These are phyloP conservation scores for Lerema accius DNA, from an alignment of 1,140 invertebrate species.

Conservation along the genomic window DNA sequence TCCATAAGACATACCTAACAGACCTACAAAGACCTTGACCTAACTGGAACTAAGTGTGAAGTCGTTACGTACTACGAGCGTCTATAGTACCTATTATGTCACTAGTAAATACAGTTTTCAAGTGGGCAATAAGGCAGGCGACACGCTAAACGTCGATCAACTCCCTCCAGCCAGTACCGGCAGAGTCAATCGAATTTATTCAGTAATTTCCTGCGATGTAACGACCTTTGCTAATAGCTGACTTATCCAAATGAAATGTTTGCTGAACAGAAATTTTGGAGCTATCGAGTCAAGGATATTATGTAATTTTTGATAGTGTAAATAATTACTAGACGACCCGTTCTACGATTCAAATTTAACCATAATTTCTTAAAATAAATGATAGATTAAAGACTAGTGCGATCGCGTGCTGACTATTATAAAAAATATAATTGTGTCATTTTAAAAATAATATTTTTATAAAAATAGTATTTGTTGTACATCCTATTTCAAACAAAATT, in stretches of 20 bases:
- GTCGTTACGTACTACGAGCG: conserved; percentile 18
- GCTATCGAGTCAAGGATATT: background rate
- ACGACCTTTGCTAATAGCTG: conserved; percentile 52
- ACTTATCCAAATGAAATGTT: conserved; percentile 38
- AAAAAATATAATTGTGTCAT: too few relatives aligned
- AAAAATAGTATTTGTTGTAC: too few relatives aligned
- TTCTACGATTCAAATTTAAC: too few relatives aligned
- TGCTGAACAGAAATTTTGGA: conserved; percentile 11
- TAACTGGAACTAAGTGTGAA: conserved; percentile 6
- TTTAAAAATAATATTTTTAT: too few relatives aligned
- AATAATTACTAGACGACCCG: too few relatives aligned
- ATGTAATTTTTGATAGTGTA: too few relatives aligned
- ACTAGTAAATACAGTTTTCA: conserved; percentile 30
- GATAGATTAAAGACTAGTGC: too few relatives aligned
- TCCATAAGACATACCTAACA: too few relatives aligned
- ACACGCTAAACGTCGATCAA: conserved; percentile 70
- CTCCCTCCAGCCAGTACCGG: conserved; percentile 48
- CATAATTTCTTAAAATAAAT: too few relatives aligned
- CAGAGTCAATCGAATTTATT: conserved; percentile 71
- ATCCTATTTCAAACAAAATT: too few relatives aligned
- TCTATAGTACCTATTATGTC: conserved; percentile 30
- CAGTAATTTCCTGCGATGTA: conserved; percentile 63
- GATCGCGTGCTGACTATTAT: too few relatives aligned
- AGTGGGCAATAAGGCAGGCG: conserved; percentile 39
- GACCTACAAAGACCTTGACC: conserved; percentile 13